Conservation (phyloP, 2,888 invertebrate species). For the Magallana nippona region DNA sequence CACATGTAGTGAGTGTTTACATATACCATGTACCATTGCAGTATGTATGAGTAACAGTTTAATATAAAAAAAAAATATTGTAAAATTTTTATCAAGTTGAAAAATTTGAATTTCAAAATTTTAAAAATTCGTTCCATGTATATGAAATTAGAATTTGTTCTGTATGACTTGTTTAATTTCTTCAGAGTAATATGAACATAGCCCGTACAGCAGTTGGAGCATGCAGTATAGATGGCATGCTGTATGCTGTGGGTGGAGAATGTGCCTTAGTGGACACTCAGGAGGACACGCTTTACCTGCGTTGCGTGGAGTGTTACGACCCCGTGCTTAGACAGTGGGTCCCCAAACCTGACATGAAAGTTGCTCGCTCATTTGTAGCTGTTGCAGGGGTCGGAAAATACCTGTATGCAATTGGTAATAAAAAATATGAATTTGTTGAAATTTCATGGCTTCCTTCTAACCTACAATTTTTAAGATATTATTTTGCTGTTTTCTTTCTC, state of each 20-base stretch:
- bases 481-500: too few relatives aligned
- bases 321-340: conserved; percentile 74
- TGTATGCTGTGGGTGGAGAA: conserved; percentile 77
- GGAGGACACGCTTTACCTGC: conserved; percentile 77
- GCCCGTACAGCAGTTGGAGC: conserved; percentile 77
- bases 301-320: conserved; percentile 76
- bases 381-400: conserved; percentile 89
- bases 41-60: not conserved
- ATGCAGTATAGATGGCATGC: conserved; percentile 71
- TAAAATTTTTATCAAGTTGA: too few relatives aligned
- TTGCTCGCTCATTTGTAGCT: conserved; percentile 84
- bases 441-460: too few relatives aligned
- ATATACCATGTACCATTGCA: not conserved
- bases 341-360: conserved; percentile 72
- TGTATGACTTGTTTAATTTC: not conserved
- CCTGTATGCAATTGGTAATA: conserved; percentile 76
- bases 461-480: too few relatives aligned
- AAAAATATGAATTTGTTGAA: not conserved
- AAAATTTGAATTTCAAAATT: too few relatives aligned
- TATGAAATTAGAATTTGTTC: too few relatives aligned
- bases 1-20: conserved; percentile 69
- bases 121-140: too few relatives aligned
- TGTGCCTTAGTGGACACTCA: conserved; percentile 76
- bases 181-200: conserved; percentile 74
- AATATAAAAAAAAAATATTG: too few relatives aligned